These are phyloP conservation scores for Centropus unirufus DNA, from an alignment of 2,113 vertebrate genomes.

Conservation along the genomic window DNA sequence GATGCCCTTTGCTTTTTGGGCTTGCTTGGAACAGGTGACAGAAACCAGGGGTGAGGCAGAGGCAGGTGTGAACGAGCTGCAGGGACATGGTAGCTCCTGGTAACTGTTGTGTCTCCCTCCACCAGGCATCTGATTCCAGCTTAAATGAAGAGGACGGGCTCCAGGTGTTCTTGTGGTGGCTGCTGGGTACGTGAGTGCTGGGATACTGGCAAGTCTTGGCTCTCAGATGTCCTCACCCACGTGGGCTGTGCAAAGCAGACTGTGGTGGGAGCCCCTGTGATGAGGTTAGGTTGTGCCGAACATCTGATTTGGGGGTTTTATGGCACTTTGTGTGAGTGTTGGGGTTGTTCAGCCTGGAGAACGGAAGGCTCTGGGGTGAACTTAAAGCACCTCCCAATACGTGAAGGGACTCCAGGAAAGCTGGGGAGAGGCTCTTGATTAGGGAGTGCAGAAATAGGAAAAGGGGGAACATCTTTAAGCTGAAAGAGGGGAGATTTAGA, in stretches of 20 bases:
- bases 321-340: not conserved
- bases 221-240: not conserved
- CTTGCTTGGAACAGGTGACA: not conserved
- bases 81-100: fast-evolving
- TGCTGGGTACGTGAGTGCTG: slow-evolving; percentile 82
- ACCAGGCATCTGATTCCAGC: slow-evolving; percentile 80
- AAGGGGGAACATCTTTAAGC: too few species aligned
- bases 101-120: not conserved
- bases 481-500: too few species aligned
- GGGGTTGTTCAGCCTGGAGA: too few species aligned
- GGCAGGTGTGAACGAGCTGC: not conserved
- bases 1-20: not conserved
- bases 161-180: slow-evolving; percentile 87
- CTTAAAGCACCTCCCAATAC: too few species aligned
- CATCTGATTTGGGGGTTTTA: not conserved
- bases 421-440: too few species aligned
- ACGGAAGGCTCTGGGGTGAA: too few species aligned
- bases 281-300: not conserved
- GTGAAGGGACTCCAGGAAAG: too few species aligned
- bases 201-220: not conserved
- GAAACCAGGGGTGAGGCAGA: not conserved
- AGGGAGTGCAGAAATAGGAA: too few species aligned
- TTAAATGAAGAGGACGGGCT: slow-evolving; percentile 79
- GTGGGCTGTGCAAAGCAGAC: not conserved
- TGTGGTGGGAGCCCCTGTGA: not conserved